These are phyloP conservation scores for Marmota monax DNA, from an alignment of 2,113 vertebrate genomes.

Conservation along the genomic window DNA sequence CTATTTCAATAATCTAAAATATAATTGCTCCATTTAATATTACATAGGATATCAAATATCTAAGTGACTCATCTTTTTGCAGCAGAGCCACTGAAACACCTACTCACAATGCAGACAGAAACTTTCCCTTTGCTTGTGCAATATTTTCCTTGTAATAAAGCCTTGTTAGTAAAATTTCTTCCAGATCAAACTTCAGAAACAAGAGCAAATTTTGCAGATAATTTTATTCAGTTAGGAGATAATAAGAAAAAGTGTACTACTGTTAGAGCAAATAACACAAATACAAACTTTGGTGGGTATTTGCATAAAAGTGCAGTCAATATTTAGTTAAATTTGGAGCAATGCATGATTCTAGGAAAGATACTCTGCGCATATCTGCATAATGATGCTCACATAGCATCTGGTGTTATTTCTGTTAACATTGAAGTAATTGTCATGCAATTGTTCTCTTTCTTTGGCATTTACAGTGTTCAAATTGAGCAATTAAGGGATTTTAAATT, in stretches of 20 bases:
- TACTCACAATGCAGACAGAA: background rate
- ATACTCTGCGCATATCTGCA: background rate
- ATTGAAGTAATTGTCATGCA: background rate
- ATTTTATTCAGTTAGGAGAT: background rate
- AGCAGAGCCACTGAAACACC: background rate
- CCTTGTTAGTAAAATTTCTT: background rate
- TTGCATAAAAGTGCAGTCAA: background rate
- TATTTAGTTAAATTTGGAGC: conserved; percentile 7
- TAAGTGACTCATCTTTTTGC: background rate
- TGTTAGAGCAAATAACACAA: background rate
- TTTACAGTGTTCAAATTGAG: conserved; percentile 21
- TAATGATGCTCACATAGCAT: background rate
- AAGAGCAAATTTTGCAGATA: background rate
- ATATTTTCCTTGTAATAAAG: background rate
- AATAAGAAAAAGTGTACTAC: background rate
- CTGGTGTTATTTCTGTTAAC: conserved; percentile 27
- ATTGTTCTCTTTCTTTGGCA: conserved; percentile 46
- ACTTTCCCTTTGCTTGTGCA: background rate
- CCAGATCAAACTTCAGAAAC: background rate
- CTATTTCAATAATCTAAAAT: background rate
- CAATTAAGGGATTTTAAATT: background rate
- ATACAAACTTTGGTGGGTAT: background rate
- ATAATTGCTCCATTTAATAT: background rate
- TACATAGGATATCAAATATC: background rate
- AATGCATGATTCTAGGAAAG: background rate